Evolutionary conservation across 2,113 vertebrate genomes (phyloP), one percentile per base, ranked within the genome.

Genomic region (Eublepharis macularius): DNA sequence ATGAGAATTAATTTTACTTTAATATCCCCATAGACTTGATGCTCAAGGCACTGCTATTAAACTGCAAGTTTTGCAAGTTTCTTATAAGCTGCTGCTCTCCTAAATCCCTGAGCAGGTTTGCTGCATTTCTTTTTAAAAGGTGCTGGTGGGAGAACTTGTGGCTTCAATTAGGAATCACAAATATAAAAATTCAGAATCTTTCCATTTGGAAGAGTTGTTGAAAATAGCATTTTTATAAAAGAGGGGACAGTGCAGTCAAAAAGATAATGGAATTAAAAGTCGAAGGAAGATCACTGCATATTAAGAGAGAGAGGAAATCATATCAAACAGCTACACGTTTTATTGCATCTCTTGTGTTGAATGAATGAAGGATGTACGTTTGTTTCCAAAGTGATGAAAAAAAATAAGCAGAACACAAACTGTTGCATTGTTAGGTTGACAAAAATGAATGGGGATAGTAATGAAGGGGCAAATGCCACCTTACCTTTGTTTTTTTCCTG

Each of bases 1-100:
- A 85, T 79, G 83, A 72, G 68, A 80, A 85, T 85, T 85, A 80
- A 85, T 85, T 80, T 73, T 85, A 80, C 76, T 72, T 85, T 79
- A 70, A 85, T 85, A 66, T 85, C 76, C 76, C 83, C 29, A 10
- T 36, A 85, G 83, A 85, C 49, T 34, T 47, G 49, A 63, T 85
- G 66, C 83, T 80, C 76, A 85, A 70, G 83, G 83, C 83, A 34
- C 54, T 79, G 66, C 76, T 85, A 73, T 85, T 72, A 85, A 85
- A 60, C 49, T 72, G 72, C 83, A 85, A n/a, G 83, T 57, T 80
- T 79, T 68, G 73, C 60, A 84, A 51, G 45, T 49, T 73, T 74
- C 60, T 68, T 21, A 68, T 76, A 68, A 51, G 60, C 83, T 45
- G 39, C 51, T 41, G 10, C 76, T 85, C 19, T 85, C 21, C 4